phyloP scores from a whole-genome alignment of 2,888 invertebrate species.

The Graphium colonna region DNA sequence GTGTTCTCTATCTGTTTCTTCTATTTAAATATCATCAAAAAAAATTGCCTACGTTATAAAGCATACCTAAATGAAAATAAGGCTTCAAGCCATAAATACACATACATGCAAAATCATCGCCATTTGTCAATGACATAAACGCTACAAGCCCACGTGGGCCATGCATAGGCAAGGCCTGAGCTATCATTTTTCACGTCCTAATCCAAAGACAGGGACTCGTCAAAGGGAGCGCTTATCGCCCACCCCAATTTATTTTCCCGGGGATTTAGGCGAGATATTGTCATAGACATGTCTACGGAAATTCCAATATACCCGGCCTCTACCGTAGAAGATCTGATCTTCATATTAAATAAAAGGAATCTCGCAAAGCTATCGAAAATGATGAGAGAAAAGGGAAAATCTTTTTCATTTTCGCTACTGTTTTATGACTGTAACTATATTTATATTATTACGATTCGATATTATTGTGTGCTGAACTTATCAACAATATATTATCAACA shows the following conservation, averaged over 20 bases:
- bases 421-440: no score
- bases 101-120: not conserved
- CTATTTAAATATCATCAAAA: no score
- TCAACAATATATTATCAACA: no score
- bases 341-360: not conserved
- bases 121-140: constrained; percentile 8
- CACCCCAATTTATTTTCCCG: constrained; percentile 70
- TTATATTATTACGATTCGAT: no score
- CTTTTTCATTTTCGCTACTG: no score
- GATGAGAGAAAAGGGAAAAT: no score
- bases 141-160: constrained; percentile 48
- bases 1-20: no score
- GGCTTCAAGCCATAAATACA: not conserved
- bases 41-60: no score
- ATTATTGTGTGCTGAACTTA: no score
- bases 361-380: no score
- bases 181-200: constrained; percentile 76
- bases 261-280: constrained; percentile 66
- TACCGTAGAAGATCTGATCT: not conserved
- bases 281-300: constrained; percentile 44
- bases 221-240: constrained; percentile 76
- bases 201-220: constrained; percentile 72
- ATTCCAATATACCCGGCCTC: not conserved
- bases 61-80: not conserved
- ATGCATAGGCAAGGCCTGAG: constrained; percentile 43